phyloP scores from a whole-genome alignment of 2,888 invertebrate genomes.

The Homarus gammarus region DNA sequence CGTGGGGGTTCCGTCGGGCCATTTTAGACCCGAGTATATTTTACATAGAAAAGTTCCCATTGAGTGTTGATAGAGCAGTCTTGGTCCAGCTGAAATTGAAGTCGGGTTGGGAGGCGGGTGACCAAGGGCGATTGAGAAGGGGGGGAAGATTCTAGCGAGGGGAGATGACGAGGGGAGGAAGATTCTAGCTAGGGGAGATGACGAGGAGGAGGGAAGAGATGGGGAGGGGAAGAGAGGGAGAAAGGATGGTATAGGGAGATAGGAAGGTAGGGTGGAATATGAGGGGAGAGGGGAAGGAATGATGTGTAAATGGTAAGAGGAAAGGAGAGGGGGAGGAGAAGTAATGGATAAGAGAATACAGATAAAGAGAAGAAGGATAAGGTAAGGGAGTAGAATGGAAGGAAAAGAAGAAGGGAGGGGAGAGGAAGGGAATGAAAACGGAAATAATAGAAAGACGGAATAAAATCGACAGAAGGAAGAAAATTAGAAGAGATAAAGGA shows the following conservation, averaged over 20 bases:
- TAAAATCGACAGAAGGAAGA: no score
- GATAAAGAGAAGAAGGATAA: no score
- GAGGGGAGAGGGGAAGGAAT: neutral
- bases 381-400: neutral
- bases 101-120: slow-evolving; percentile 40
- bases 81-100: slow-evolving; percentile 67
- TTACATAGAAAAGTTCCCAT: slow-evolving; percentile 73
- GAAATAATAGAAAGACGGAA: neutral
- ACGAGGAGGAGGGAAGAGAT: neutral
- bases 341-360: neutral
- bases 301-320: neutral
- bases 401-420: neutral
- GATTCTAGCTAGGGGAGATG: neutral
- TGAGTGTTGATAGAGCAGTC: slow-evolving; percentile 72
- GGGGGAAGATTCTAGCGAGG: neutral
- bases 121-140: neutral
- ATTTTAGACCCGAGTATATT: slow-evolving; percentile 50
- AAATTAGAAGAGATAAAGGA: no score
- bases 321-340: neutral
- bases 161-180: no score
- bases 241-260: neutral
- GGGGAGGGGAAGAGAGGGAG: neutral
- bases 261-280: neutral
- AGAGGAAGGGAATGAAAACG: neutral
- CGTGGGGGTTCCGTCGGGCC: neutral